Evolutionary conservation across 1,140 invertebrate genomes (phyloP).

Genomic region (Neocloeon triangulifer): DNA sequence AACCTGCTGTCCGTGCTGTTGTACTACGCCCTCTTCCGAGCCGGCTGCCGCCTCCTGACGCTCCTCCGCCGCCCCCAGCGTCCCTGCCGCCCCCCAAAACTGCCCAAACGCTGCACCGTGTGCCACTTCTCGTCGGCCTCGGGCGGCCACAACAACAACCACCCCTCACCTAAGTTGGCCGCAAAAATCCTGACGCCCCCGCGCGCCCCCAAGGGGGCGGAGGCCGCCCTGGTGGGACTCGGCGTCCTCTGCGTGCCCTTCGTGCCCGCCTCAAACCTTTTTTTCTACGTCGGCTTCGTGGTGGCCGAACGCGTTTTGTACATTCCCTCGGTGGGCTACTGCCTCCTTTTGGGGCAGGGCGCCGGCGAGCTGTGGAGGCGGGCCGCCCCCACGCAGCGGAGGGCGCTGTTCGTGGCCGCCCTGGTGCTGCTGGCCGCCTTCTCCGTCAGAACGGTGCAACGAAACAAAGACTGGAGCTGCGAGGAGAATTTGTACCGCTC

Average conservation of each 20-base stretch:
- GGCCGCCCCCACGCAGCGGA: constrained; percentile 16
- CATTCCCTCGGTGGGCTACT: constrained; percentile 86
- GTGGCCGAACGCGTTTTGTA: constrained; percentile 90
- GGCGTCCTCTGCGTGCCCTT: constrained; percentile 73
- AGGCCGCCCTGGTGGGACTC: constrained; percentile 27
- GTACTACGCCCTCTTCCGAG: constrained; percentile 24
- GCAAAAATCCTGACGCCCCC: constrained; percentile 12
- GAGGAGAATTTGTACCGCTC: constrained; percentile 85
- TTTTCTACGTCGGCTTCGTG: constrained; percentile 94
- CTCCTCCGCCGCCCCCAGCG: constrained; percentile 13
- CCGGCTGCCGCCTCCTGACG: constrained; percentile 11
- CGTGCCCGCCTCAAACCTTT: constrained; percentile 76
- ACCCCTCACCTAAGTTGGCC: background rate
- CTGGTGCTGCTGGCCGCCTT: constrained; percentile 35
- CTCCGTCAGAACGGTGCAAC: constrained; percentile 47
- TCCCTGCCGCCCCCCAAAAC: too few species aligned
- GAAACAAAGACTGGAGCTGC: constrained; percentile 78
- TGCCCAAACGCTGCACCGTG: too few species aligned
- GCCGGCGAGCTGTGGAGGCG: constrained; percentile 22
- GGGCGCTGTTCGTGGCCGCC: constrained; percentile 20
- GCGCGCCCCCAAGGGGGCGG: constrained; percentile 18
- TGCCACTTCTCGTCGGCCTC: constrained; percentile 6
- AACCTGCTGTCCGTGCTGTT: constrained; percentile 48
- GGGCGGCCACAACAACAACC: background rate
- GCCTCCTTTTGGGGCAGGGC: constrained; percentile 61